Conservation (phyloP, 2,797 vertebrate genomes). For the Pseudochirops cupreus region DNA sequence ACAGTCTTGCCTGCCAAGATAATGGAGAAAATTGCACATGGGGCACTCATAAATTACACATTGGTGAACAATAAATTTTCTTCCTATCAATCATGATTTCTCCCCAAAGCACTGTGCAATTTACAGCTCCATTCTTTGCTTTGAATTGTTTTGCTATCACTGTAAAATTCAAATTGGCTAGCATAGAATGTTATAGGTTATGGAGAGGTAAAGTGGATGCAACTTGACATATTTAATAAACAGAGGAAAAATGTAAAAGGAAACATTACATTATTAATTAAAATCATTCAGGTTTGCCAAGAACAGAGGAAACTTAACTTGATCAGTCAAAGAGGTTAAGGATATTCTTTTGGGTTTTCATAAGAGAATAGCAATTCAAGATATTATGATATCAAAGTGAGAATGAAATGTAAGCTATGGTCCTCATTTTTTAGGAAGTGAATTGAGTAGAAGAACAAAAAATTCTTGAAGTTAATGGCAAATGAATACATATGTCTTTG, state of each 20-base stretch:
- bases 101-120: conserved; percentile 60
- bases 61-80: conserved; percentile 65
- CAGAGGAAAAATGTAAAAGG: conserved; percentile 40
- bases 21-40: conserved; percentile 73
- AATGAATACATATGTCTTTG: not conserved
- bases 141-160: conserved; percentile 59
- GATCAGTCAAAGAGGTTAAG: conserved; percentile 3
- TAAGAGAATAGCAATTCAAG: not conserved
- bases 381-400: not conserved
- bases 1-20: conserved; percentile 68
- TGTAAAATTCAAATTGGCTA: conserved; percentile 53
- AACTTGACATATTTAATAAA: conserved; percentile 62
- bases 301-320: conserved; percentile 12
- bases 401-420: conserved; percentile 4
- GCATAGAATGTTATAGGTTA: conserved; percentile 53
- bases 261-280: conserved; percentile 54
- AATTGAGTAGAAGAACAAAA: not conserved
- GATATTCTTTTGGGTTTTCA: conserved; percentile 15
- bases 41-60: conserved; percentile 74
- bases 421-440: not conserved
- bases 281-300: conserved; percentile 14
- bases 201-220: not conserved
- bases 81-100: conserved; percentile 71
- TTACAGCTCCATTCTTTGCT: conserved; percentile 60
- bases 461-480: not conserved